Evolutionary conservation across 2,888 invertebrate genomes (phyloP).

Genomic region (Neoscelio sp.): DNA sequence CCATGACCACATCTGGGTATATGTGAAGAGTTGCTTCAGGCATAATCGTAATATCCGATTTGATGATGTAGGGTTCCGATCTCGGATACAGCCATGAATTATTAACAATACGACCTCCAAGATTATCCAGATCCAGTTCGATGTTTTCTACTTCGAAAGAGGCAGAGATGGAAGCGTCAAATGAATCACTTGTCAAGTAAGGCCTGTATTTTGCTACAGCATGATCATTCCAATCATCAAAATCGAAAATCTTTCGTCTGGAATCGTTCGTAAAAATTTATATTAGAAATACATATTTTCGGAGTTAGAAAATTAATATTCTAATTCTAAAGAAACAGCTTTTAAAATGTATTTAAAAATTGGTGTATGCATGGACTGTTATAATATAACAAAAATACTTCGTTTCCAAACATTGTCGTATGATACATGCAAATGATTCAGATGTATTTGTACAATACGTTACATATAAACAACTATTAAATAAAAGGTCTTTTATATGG

Average conservation of each 20-base stretch:
- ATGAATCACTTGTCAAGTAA: conserved; percentile 90
- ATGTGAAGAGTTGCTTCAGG: conserved; percentile 94
- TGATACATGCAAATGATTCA: no score
- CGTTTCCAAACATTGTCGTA: no score
- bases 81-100: conserved; percentile 87
- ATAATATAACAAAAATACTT: no score
- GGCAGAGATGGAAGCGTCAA: conserved; percentile 90
- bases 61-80: conserved; percentile 90
- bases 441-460: no score
- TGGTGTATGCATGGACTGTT: no score
- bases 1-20: conserved; percentile 94
- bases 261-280: no score
- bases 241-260: conserved; percentile 94
- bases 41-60: conserved; percentile 98
- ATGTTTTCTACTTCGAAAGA: conserved; percentile 85
- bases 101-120: conserved; percentile 91
- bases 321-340: conserved; percentile 6
- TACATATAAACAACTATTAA: no score
- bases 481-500: no score
- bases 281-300: no score
- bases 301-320: conserved; percentile 6
- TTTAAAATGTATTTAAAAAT: no score
- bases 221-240: conserved; percentile 99
- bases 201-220: conserved; percentile 96
- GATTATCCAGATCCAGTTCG: conserved; percentile 86